Conservation (phyloP, 2,888 invertebrate species). For the Clistopyga incitator region DNA sequence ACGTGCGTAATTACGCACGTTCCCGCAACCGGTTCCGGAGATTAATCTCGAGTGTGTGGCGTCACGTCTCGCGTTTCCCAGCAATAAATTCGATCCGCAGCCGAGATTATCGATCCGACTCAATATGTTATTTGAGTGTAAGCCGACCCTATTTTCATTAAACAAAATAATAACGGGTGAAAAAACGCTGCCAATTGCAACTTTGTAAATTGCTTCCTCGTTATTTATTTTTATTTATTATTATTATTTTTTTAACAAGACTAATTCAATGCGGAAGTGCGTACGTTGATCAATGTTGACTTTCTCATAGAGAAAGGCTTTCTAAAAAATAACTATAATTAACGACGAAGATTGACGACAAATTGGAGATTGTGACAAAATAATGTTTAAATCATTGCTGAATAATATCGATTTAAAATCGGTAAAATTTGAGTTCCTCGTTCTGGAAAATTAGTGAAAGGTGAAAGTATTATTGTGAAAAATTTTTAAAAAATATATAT, state of each 20-base stretch:
- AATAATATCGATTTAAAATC: not conserved
- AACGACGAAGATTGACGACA: no score
- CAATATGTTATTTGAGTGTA: slow-evolving; percentile 13
- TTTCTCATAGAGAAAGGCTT: no score
- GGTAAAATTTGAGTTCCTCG: no score
- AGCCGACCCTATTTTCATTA: no score
- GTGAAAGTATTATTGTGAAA: not conserved
- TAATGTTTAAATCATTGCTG: not conserved
- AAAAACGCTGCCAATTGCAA: no score
- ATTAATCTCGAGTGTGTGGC: slow-evolving; percentile 58
- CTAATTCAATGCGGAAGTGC: no score
- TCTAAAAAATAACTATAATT: no score
- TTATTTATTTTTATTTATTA: no score
- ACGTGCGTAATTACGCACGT: slow-evolving; percentile 46
- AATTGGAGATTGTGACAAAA: no score
- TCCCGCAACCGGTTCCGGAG: slow-evolving; percentile 10
- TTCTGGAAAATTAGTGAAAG: not conserved
- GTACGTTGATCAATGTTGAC: not conserved
- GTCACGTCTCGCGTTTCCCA: slow-evolving; percentile 49
- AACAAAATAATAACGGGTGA: not conserved
- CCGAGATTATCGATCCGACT: slow-evolving; percentile 44
- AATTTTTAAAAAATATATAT: not conserved
- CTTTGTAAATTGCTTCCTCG: no score
- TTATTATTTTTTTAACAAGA: not conserved
- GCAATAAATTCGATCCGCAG: slow-evolving; percentile 52